These are phyloP conservation scores for Astropecten irregularis DNA, from an alignment of 53 echinoderm and acorn worm genomes.

Conservation along the genomic window DNA sequence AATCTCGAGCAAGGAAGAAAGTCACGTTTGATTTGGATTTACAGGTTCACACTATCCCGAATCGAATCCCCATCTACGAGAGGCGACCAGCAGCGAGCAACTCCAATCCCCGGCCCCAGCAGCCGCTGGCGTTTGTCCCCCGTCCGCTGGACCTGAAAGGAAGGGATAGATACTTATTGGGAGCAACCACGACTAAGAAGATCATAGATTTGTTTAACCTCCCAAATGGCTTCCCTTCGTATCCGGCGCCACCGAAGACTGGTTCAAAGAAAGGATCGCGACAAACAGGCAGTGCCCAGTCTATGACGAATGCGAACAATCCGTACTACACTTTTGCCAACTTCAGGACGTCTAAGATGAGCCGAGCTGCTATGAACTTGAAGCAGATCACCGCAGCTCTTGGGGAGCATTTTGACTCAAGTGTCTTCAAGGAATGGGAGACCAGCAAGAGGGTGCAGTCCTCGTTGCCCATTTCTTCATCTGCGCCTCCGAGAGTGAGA, in stretches of 20 bases:
- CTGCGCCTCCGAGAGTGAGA: background rate
- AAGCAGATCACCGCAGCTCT: conserved; percentile 84
- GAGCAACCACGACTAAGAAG: conserved; percentile 76
- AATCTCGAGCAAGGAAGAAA: conserved; percentile 52
- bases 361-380: conserved; percentile 83
- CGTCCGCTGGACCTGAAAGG: conserved; percentile 68
- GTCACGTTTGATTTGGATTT: conserved; percentile 90
- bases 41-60: conserved; percentile 84
- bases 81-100: conserved; percentile 72
- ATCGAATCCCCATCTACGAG: conserved; percentile 86
- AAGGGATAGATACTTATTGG: conserved; percentile 68
- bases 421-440: conserved; percentile 66
- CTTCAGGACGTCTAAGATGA: conserved; percentile 57
- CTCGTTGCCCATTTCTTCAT: background rate
- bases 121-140: conserved; percentile 66
- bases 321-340: conserved; percentile 42
- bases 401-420: conserved; percentile 65
- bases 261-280: background rate
- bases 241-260: conserved; percentile 55
- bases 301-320: conserved; percentile 7
- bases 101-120: background rate
- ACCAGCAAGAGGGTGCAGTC: background rate
- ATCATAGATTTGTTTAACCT: conserved; percentile 84
- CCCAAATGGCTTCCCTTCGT: conserved; percentile 47
- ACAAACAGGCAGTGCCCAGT: conserved; percentile 30